Evolutionary conservation across 2,888 invertebrate species (phyloP).

Genomic region (Caprella mutica): DNA sequence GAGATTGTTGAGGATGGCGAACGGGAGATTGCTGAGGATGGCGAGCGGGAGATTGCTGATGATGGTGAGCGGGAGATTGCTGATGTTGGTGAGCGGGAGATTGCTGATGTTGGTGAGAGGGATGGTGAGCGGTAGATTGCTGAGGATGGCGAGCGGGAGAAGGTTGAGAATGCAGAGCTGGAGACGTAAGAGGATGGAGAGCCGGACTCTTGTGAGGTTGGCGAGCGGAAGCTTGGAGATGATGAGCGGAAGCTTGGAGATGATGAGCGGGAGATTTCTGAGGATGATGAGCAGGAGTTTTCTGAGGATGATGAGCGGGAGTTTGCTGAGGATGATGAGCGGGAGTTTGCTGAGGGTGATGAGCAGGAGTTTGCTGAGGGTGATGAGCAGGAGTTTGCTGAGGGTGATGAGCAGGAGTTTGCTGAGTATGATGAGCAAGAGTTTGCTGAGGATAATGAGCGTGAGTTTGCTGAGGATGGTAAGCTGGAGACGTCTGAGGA

Average conservation of each 20-base stretch:
- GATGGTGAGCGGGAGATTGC: background rate
- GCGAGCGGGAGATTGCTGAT: background rate
- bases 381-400: background rate
- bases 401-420: constrained; percentile 1
- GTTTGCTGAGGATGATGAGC: background rate
- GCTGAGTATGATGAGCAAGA: background rate
- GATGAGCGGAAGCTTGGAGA: constrained; percentile 2
- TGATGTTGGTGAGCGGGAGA: background rate
- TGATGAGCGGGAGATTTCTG: background rate
- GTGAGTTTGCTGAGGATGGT: background rate
- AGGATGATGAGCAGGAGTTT: too few relatives aligned
- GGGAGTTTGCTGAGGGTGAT: background rate
- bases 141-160: background rate
- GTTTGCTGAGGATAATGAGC: background rate
- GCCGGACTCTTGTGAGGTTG: background rate
- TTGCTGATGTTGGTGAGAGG: background rate
- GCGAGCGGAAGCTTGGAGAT: background rate
- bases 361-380: constrained; percentile 2
- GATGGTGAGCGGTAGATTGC: background rate
- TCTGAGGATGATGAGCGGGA: too few relatives aligned
- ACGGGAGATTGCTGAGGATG: background rate
- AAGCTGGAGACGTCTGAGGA: background rate
- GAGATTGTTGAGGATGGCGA: too few relatives aligned
- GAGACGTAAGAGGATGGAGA: background rate
- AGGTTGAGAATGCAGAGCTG: background rate